Evolutionary conservation across 2,888 invertebrate species (phyloP), one percentile per base, ranked within the genome.

Genomic region (Drosophila cognata): DNA sequence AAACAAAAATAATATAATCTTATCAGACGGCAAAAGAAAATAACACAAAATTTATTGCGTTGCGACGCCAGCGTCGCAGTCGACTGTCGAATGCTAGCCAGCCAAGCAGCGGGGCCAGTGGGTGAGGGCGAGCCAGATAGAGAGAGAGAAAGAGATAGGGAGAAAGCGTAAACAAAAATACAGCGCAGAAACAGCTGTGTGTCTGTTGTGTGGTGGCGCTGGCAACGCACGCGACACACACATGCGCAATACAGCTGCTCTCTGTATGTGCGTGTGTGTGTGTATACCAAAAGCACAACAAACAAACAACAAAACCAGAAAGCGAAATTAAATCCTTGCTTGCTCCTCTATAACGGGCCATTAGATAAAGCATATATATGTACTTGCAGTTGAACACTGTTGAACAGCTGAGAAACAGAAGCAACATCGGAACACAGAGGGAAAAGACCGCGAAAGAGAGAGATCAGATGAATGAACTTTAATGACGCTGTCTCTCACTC

Each of bases 21-120:
- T 88, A 83, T 83, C 88, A 88, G 71, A 80, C 35, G 35, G 28
- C 58, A 36, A 76, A 76, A 63, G 55, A 68, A 81, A 84, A 84
- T 57, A 77, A 73, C 74, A 83, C 71, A 58, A 82, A 88, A 71
- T 63, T 79, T 83, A 83, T 83, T 83, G 88, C 82, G 82, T 84
- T 88, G 88, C 73, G 80, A 76, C 58, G 71, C 67, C 48, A 58
- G 61, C 61, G 61, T 55, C 65, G 56, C 57, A 35, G 76, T 58
- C 51, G 61, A 35, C 50, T 41, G 29, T 16, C 46, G 46, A 61
- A 43, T 66, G 53, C 53, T 62, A 60, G 21, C 35, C 18, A 53
- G 43, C 38, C 60, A 51, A 55, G 38, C 56, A 38, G 29, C 28
- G 38, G 38, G 56, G 56, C 56, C 28, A 38, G 60, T 56, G 59